Evolutionary conservation across 2,113 vertebrate genomes (phyloP), one percentile per base, ranked within the genome.

Genomic region (Oryzias melastigma): DNA sequence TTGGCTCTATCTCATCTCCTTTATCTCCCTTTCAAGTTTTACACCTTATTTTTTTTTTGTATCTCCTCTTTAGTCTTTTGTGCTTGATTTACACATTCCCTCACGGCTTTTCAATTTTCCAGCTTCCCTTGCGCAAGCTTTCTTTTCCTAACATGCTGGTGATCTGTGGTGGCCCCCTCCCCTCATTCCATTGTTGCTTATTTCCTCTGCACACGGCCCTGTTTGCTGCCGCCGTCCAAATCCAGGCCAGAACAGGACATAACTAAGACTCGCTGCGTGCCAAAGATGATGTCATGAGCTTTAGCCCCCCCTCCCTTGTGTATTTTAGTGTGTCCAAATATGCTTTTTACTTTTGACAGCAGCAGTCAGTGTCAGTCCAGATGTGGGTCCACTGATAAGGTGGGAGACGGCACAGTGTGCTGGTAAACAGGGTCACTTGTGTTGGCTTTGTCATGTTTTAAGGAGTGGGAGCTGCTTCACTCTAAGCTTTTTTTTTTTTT

Each of bases 271-370:
- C 1, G 4, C 69, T 41, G 58, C 7, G 47, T 81, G 88, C 90
- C 88, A 91, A 88, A 77, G 47, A 86, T 90, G 87, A 90, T 89
- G 85, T 89, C 90, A 90, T 83, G 66, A 45, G 46, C 46, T 19
- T 61, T 68, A 56, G 73, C 53, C 60, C 5, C 18, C 22, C 22
- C 22, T 22, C 22, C 22, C 73, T 74, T 62, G 62, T 71, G 66
- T 59, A 5, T 58, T 14, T 18, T 14, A 8, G 48, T 47, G 69
- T 61, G 67, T 51, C 18, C 47, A 64, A 69, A 20, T 51, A 58
- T 69, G 54, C 19, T 40, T 66, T 65, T 64, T 25, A 62, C 47
- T 47, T 47, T 58, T 54, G 56, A 73, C 63, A 71, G 57, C 53
- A 69, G 49, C 45, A 52, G 65, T 58, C 48, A 66, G 70, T 57